Evolutionary conservation across 2,113 vertebrate genomes (phyloP).

Genomic region (Chionodraco myersi): DNA sequence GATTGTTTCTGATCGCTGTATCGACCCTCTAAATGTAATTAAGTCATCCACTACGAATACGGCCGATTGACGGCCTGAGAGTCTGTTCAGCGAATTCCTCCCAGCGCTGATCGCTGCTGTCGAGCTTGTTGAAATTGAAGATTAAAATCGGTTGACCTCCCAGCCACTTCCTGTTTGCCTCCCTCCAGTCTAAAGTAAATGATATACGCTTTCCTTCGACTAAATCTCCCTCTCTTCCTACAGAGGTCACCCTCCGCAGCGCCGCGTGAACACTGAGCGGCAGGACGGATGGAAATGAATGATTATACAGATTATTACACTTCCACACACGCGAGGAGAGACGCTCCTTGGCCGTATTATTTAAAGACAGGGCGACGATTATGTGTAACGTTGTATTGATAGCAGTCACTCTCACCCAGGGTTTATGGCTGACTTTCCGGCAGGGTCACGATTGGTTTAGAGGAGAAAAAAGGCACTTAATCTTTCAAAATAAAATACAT

Average conservation of each 20-base stretch:
- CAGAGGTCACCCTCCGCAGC: conserved; percentile 52
- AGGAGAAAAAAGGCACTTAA: not conserved
- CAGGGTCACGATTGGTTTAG: conserved; percentile 5
- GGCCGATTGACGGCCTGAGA: not conserved
- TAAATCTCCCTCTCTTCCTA: conserved; percentile 38
- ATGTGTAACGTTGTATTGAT: conserved; percentile 12
- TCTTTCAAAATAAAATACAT: no score
- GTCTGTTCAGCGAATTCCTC: not conserved
- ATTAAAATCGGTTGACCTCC: conserved; percentile 6
- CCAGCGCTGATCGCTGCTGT: not conserved
- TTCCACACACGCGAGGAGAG: conserved; percentile 33
- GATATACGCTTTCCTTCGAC: not conserved
- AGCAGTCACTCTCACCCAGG: conserved; percentile 10
- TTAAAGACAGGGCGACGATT: not conserved
- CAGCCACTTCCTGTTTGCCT: not conserved
- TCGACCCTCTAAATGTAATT: not conserved
- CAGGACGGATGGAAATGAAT: conserved; percentile 37
- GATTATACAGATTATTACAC: conserved; percentile 47
- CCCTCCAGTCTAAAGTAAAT: conserved; percentile 1
- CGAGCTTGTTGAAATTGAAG: not conserved
- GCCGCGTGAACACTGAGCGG: conserved; percentile 52
- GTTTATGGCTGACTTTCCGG: not conserved
- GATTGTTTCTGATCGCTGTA: not conserved
- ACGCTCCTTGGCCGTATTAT: conserved; percentile 22
- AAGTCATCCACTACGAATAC: not conserved